Evolutionary conservation across 2,113 vertebrate genomes (phyloP), one percentile per base, ranked within the genome.

Genomic region (Chaetops frenatus): DNA sequence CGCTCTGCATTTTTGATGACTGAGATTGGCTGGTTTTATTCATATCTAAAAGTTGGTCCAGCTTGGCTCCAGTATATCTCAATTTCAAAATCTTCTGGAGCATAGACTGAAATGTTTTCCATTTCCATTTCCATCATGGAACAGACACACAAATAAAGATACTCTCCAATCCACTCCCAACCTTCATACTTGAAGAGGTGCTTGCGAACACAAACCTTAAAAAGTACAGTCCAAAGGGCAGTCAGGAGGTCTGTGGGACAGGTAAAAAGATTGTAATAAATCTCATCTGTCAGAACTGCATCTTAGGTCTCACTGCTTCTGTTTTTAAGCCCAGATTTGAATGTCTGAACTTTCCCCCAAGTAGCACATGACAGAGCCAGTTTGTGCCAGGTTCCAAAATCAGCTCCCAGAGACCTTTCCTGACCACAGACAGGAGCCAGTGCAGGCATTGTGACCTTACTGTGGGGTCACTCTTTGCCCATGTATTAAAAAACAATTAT

Each of bases 301-400:
- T 60, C 62, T 96, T 42, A 18, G 51, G 47, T 89, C 77, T 88
- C 0, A 0, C 16, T 67, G 50, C 42, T 42, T 20, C 51, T 71
- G 60, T 81, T 94, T 81, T 64, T 57, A 31, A 74, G 35, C 21
- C 40, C 25, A 70, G 47, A 73, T 50, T 45, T 69, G n/a, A 56
- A 70, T 1, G 5, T 85, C 80, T 88, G 90, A 96, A 96, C 92
- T 95, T 97, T 92, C 53, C 73, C 66, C 65, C 1, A 1, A 4
- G 35, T 23, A 90, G 58, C 94, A 11, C 91, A 66, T 96, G 94
- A 96, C 67, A 86, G n/a, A 58, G 35, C 0, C 1, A 58, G 31
- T 83, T 80, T 58, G 64, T 93, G 94, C 90, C 92, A 96, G 33
- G 35, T 88, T 95, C 92, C 90, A 90, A 94, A 95, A 88, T 28